These are phyloP conservation scores for Indicator indicator DNA, from an alignment of 2,113 vertebrate species.

Conservation along the genomic window DNA sequence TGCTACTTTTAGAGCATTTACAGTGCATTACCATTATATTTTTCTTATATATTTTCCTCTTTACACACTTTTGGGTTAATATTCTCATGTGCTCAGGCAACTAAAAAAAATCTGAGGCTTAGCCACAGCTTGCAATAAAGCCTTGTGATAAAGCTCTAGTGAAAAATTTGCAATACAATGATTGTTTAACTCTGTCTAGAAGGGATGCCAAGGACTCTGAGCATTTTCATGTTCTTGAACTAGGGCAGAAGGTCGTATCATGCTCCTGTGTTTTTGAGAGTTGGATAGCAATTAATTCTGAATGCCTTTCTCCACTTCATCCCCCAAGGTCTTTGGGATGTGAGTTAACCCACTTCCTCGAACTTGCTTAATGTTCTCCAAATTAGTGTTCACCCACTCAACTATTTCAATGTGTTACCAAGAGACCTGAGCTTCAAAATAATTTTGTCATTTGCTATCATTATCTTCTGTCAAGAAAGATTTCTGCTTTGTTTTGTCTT, in stretches of 20 bases:
- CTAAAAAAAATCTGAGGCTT: not conserved
- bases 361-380: not conserved
- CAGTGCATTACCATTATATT: not conserved
- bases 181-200: not conserved
- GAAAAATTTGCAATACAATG: not conserved
- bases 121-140: not conserved
- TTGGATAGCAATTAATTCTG: not conserved
- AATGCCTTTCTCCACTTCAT: not conserved
- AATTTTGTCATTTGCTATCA: conserved; percentile 21
- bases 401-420: not conserved
- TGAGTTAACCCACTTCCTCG: not conserved
- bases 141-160: not conserved
- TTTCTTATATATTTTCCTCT: not conserved
- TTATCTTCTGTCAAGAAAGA: conserved; percentile 2
- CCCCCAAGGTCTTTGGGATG: not conserved
- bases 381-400: not conserved
- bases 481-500: conserved; percentile 5
- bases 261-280: not conserved
- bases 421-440: conserved; percentile 11
- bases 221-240: not conserved
- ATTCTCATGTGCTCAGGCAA: not conserved
- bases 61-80: not conserved
- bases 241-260: not conserved
- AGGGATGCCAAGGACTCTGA: not conserved
- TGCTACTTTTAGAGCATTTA: not conserved